Evolutionary conservation across 2,113 vertebrate genomes (phyloP).

Genomic region (Podarcis raffonei): DNA sequence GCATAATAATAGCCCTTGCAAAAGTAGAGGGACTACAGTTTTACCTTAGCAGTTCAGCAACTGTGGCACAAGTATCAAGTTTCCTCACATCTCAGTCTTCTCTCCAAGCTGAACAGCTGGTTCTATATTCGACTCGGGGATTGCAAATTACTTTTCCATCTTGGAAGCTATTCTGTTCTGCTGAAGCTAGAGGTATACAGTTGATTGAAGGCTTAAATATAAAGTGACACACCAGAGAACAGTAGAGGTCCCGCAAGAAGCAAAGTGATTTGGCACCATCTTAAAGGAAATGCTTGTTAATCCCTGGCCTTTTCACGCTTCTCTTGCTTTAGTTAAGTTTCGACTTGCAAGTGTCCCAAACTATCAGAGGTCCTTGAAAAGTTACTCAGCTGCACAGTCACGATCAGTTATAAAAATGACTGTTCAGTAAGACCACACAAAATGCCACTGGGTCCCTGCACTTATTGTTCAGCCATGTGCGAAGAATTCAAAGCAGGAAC

Average conservation of each 20-base stretch:
- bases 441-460: not conserved
- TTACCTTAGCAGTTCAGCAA: constrained; percentile 34
- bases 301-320: constrained; percentile 20
- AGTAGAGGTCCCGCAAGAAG: constrained; percentile 6
- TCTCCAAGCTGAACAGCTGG: constrained; percentile 30
- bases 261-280: not conserved
- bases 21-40: not conserved
- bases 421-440: not conserved
- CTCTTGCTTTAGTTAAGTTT: not conserved
- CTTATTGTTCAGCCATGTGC: constrained; percentile 9
- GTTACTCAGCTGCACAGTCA: not conserved
- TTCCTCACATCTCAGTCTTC: constrained; percentile 50
- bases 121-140: constrained; percentile 7
- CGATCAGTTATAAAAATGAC: not conserved
- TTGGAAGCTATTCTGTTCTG: constrained; percentile 23
- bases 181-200: not conserved
- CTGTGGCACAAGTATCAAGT: not conserved
- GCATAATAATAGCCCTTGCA: not conserved
- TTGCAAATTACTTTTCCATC: constrained; percentile 47
- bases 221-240: not conserved
- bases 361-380: not conserved
- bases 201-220: constrained; percentile 7
- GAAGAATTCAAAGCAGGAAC: not conserved
- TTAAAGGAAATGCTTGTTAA: constrained; percentile 39
- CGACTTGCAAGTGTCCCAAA: not conserved